Percentiles rank a stretch among this genome's conserved stretches.
Conservation (phyloP, 2,113 vertebrate species). For the Solea senegalensis region DNA sequence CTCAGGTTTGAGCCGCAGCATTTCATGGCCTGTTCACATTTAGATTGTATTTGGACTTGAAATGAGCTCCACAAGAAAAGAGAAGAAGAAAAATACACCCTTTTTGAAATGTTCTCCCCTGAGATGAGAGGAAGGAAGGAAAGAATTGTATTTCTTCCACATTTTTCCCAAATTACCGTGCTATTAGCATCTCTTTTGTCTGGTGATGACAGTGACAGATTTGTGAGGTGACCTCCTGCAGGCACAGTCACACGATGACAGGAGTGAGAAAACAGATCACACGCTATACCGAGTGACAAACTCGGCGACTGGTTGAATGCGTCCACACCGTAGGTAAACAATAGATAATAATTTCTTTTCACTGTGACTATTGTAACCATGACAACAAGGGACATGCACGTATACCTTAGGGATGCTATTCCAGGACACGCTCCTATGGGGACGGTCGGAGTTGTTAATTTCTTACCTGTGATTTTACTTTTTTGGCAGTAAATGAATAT, state of each 20-base stretch:
- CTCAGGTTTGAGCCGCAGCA: constrained; percentile 28
- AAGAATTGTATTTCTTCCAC: constrained; percentile 7
- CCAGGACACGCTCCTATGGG: no score
- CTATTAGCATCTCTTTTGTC: constrained; percentile 29
- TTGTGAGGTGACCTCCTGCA: background rate
- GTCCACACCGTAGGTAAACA: no score
- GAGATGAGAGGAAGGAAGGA: constrained; percentile 30
- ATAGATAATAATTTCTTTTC: no score
- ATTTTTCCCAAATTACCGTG: constrained; percentile 35
- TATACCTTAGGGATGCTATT: no score
- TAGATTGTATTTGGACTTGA: constrained; percentile 32
- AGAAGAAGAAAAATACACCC: constrained; percentile 14
- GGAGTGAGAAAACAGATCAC: background rate
- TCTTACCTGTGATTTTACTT: no score
- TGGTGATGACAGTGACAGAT: background rate
- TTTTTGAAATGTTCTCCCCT: constrained; percentile 24
- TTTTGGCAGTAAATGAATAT: no score
- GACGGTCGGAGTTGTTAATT: no score
- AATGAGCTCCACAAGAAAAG: constrained; percentile 36
- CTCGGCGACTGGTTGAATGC: background rate
- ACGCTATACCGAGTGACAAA: background rate
- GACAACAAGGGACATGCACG: no score
- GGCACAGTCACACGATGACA: background rate
- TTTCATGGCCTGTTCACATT: constrained; percentile 18
- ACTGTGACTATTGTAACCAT: no score